A percentile compares a stretch with the other conserved stretches of the same genome.
These are phyloP conservation scores for Myrmophylax atrothorax DNA, from an alignment of 2,113 vertebrate genomes.

Conservation along the genomic window DNA sequence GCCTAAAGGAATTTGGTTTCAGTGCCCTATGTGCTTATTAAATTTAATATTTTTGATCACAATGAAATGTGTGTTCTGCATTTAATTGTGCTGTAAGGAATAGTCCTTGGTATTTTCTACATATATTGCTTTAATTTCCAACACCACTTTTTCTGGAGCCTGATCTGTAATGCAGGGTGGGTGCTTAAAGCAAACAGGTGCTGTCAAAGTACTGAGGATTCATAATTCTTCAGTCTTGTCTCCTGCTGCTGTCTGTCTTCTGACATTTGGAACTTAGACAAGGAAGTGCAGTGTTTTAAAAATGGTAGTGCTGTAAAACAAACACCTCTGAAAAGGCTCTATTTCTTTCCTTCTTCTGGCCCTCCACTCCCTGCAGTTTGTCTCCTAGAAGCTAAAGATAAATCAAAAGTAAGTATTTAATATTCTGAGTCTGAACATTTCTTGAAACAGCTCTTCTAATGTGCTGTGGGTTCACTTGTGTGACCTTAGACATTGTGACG, in stretches of 20 bases:
- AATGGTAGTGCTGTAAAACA: constrained; percentile 12
- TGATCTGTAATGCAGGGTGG: constrained; percentile 10
- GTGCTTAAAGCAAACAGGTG: constrained; percentile 17
- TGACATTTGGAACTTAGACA: constrained; percentile 29
- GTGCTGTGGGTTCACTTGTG: neutral
- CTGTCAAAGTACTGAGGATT: neutral
- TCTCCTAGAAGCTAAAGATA: constrained; percentile 43
- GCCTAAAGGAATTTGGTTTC: neutral
- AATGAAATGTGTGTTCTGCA: neutral
- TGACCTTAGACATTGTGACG: neutral
- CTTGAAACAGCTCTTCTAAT: neutral
- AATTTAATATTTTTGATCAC: neutral
- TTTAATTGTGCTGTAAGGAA: neutral
- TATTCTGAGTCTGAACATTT: neutral
- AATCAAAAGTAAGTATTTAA: neutral
- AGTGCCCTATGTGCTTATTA: neutral
- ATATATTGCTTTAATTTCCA: neutral
- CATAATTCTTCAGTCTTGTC: constrained; percentile 31
- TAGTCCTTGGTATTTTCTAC: neutral
- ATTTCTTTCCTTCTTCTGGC: neutral
- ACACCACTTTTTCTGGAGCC: neutral
- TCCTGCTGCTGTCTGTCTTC: constrained; percentile 56
- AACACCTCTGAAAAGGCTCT: constrained; percentile 52
- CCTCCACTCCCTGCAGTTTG: neutral
- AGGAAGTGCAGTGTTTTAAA: constrained; percentile 52